Percentiles rank a stretch among this genome's conserved stretches.
These are phyloP conservation scores for Holacanthella duospinosa DNA, from an alignment of 2,888 invertebrate genomes.

Conservation along the genomic window DNA sequence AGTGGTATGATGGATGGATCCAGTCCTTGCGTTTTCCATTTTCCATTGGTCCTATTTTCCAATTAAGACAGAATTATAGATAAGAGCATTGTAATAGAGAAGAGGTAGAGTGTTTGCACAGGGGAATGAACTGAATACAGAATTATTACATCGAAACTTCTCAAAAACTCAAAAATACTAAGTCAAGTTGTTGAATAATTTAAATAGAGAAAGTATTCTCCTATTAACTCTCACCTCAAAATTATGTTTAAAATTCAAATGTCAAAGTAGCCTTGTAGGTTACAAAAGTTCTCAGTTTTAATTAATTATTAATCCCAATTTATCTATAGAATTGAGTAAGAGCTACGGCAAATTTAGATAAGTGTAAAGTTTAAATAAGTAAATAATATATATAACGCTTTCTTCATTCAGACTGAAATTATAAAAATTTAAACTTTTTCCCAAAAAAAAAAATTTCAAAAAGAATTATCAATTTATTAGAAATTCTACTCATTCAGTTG, in stretches of 20 bases:
- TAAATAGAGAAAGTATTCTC: background rate
- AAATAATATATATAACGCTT: too few relatives aligned
- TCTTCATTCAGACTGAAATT: background rate
- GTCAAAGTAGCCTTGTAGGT: too few relatives aligned
- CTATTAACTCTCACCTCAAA: background rate
- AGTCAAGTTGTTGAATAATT: background rate
- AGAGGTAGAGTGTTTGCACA: background rate
- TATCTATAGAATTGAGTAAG: background rate
- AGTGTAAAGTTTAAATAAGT: too few relatives aligned
- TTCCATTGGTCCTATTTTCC: background rate
- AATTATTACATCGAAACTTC: background rate
- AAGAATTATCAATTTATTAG: too few relatives aligned
- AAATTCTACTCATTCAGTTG: too few relatives aligned
- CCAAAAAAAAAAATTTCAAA: background rate
- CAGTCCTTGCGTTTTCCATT: background rate
- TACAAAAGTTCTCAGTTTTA: background rate
- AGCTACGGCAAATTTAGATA: background rate
- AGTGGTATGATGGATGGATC: background rate
- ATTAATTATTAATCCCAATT: background rate
- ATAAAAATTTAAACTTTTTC: background rate
- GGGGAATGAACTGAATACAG: background rate
- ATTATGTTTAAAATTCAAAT: too few relatives aligned
- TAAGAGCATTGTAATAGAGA: background rate
- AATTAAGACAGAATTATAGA: constrained; percentile 7
- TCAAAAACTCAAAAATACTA: background rate